phyloP scores from a whole-genome alignment of 2,888 invertebrate genomes.

The Halictus ligatus region DNA sequence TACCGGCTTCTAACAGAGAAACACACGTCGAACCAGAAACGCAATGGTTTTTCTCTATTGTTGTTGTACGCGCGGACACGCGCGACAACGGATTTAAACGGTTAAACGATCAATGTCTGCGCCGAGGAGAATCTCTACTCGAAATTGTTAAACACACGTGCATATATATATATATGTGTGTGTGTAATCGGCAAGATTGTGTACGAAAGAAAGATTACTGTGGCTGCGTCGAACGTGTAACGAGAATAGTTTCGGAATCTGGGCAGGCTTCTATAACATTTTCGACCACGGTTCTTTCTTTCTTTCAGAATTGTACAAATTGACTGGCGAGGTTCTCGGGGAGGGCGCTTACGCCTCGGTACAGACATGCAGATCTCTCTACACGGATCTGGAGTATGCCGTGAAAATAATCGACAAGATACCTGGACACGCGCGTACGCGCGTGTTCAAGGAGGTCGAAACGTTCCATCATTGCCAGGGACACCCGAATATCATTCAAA shows the following conservation, averaged over 20 bases:
- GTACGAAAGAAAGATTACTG: not conserved
- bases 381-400: constrained; percentile 97
- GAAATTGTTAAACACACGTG: not conserved
- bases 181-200: not conserved
- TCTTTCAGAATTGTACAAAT: constrained; percentile 94
- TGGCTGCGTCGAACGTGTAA: not conserved
- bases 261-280: not conserved
- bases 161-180: too few relatives aligned
- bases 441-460: constrained; percentile 99
- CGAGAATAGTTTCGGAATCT: not conserved
- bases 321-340: constrained; percentile 97
- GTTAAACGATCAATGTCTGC: not conserved
- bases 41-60: not conserved
- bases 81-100: not conserved
- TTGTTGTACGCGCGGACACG: not conserved
- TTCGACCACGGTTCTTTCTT: not conserved
- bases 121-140: not conserved
- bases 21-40: not conserved
- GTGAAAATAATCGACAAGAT: constrained; percentile 99
- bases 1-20: not conserved
- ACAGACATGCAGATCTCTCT: constrained; percentile 95
- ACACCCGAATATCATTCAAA: constrained; percentile 98
- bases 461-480: constrained; percentile 99
- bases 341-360: constrained; percentile 99
- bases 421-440: constrained; percentile 96